Evolutionary conservation across 2,113 vertebrate genomes (phyloP), one percentile per base, ranked within the genome.

Genomic region (Hemibagrus wyckioides): DNA sequence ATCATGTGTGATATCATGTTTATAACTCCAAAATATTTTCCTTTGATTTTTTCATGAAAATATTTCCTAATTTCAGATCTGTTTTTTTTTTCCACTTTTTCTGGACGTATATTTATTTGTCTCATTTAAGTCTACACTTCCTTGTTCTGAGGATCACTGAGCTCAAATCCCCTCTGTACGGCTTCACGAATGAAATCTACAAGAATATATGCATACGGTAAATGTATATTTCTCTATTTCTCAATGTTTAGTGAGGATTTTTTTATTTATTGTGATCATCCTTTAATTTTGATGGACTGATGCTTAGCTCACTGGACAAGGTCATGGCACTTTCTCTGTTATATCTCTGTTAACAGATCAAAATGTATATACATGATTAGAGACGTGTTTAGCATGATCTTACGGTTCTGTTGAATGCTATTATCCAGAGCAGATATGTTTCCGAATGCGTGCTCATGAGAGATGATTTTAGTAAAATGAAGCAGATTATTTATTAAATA

Each of bases 381-480:
- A 77, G 54, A 89, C 33, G 50, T 82, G 79, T 89, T 84, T 81
- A 69, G 85, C 85, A 84, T 89, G 88, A 71, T 86, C 67, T 83
- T n/a, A 76, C 13, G 25, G 56, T 80, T 88, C 73, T 80, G 39
- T 71, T 81, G 48, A 84, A 87, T 84, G 76, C 48, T 84, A 81
- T 71, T 63, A 44, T 67, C 76, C 61, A 25, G 17, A 79, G 65
- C 44, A 56, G 36, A 41, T 89, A 17, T 80, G 15, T 84, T 39
- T 65, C n/a, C 44, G 33, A 36, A 73, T 80, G 75, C 48, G 54
- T 89, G 81, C 61, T 86, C 11, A 56, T 36, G 71, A 52, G 44
- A 83, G 39, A 84, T 21, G 48, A 41, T 69, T 79, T 82, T 69
- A n/a, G 56, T 30, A 28, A 36, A 61, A 84, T 67, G 8, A 71